Evolutionary conservation across 2,888 invertebrate species (phyloP).

Genomic region (Synergus itoensis): DNA sequence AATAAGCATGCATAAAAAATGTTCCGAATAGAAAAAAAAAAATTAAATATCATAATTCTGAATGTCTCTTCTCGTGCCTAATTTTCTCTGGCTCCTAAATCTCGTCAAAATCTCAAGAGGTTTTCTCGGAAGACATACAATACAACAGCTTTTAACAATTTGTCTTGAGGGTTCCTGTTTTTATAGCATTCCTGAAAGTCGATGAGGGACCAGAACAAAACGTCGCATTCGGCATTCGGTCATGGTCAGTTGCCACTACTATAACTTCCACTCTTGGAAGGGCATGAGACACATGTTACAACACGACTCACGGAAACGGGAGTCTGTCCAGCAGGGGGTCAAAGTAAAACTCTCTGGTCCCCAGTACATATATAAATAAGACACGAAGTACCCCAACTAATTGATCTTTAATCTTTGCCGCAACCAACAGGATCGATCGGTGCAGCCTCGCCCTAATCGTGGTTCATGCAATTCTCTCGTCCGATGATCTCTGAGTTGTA

Average conservation of each 20-base stretch:
- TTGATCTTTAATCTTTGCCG: background rate
- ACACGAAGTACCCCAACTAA: background rate
- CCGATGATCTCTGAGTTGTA: background rate
- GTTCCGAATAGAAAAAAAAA: background rate
- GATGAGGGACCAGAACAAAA: background rate
- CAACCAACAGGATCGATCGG: too few species aligned
- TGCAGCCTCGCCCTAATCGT: background rate
- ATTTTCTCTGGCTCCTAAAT: background rate
- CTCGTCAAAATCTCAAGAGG: background rate
- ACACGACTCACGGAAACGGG: background rate
- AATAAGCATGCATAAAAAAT: background rate
- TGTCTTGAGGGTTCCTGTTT: background rate
- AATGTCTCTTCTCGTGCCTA: background rate
- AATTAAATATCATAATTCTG: background rate
- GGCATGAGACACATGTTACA: background rate
- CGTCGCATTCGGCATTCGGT: background rate
- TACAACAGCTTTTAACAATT: background rate
- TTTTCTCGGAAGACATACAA: background rate
- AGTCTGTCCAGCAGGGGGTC: background rate
- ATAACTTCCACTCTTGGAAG: too few species aligned
- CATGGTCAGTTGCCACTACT: background rate
- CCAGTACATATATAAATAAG: background rate
- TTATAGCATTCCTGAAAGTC: background rate
- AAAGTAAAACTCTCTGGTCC: background rate
- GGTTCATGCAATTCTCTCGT: background rate